Percentiles rank a stretch among this genome's conserved stretches.
phyloP scores from a whole-genome alignment of 1,140 invertebrate genomes.

The Cryptotermes secundus region DNA sequence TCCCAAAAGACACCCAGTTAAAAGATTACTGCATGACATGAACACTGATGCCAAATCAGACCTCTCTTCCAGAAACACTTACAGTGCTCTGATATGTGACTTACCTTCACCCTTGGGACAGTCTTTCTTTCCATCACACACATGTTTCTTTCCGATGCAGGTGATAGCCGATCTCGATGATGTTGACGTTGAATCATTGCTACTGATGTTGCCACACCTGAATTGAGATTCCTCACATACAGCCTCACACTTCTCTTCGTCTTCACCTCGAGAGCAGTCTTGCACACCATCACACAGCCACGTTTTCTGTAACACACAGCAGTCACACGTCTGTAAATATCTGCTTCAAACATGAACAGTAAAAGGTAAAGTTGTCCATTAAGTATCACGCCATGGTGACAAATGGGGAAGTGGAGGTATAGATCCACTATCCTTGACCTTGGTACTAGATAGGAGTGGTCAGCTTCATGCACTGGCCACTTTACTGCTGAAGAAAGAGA shows the following conservation, averaged over 20 bases:
- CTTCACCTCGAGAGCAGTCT: constrained; percentile 81
- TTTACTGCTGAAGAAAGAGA: too few species aligned
- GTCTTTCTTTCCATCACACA: constrained; percentile 75
- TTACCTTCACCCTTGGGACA: constrained; percentile 66
- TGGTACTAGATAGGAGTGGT: too few species aligned
- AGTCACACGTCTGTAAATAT: too few species aligned
- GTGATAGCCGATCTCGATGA: constrained; percentile 42
- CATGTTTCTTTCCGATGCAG: constrained; percentile 71
- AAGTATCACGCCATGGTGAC: too few species aligned
- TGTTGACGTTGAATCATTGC: constrained; percentile 51
- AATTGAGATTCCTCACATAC: constrained; percentile 71
- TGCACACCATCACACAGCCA: constrained; percentile 84
- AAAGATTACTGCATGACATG: too few species aligned
- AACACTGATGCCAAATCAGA: background rate
- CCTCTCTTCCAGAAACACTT: background rate
- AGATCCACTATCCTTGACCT: too few species aligned
- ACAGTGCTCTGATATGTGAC: too few species aligned
- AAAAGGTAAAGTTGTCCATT: too few species aligned
- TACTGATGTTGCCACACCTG: constrained; percentile 54
- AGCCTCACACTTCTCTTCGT: constrained; percentile 73
- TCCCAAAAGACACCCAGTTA: too few species aligned
- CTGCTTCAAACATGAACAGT: too few species aligned
- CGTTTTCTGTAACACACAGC: constrained; percentile 53
- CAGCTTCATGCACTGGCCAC: too few species aligned
- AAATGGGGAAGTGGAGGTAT: too few species aligned